phyloP scores from a whole-genome alignment of 1,140 invertebrate species.

The Drosophila arawakana region DNA sequence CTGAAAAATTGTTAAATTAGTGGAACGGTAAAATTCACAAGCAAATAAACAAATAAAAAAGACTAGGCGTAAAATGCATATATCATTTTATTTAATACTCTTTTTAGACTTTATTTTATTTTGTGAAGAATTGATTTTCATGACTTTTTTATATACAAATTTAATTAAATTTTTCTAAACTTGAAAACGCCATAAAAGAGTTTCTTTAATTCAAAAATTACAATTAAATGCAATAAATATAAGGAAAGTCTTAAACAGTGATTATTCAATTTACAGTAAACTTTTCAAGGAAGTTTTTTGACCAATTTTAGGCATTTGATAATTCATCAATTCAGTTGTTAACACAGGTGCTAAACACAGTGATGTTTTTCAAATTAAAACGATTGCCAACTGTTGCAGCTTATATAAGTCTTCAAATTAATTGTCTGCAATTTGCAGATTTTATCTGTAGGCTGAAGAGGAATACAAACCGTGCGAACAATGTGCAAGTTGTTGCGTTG shows the following conservation, averaged over 20 bases:
- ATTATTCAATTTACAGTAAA: too few relatives aligned
- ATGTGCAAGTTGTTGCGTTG: constrained; percentile 34
- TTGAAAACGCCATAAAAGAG: too few relatives aligned
- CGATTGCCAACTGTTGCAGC: constrained; percentile 8
- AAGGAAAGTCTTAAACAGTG: too few relatives aligned
- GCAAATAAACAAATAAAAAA: constrained; percentile 12
- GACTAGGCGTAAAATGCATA: background rate
- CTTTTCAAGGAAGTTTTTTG: background rate
- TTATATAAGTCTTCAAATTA: constrained; percentile 37
- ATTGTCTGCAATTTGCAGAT: constrained; percentile 28
- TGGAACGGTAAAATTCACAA: constrained; percentile 59
- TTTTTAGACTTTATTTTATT: too few relatives aligned
- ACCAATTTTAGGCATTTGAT: too few relatives aligned
- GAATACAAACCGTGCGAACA: background rate
- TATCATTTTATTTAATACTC: too few relatives aligned
- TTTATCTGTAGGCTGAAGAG: constrained; percentile 28
- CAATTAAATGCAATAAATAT: too few relatives aligned
- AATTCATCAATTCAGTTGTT: too few relatives aligned
- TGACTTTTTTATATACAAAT: too few relatives aligned
- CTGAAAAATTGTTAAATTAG: constrained; percentile 54
- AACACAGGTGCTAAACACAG: constrained; percentile 17
- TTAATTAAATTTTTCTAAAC: too few relatives aligned
- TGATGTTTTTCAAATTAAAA: background rate
- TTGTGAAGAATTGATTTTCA: too few relatives aligned
- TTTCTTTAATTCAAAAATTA: too few relatives aligned